Evolutionary conservation across 2,797 vertebrate genomes (phyloP), one percentile per base, ranked within the genome.

Genomic region (Sebastolobus altivelis): DNA sequence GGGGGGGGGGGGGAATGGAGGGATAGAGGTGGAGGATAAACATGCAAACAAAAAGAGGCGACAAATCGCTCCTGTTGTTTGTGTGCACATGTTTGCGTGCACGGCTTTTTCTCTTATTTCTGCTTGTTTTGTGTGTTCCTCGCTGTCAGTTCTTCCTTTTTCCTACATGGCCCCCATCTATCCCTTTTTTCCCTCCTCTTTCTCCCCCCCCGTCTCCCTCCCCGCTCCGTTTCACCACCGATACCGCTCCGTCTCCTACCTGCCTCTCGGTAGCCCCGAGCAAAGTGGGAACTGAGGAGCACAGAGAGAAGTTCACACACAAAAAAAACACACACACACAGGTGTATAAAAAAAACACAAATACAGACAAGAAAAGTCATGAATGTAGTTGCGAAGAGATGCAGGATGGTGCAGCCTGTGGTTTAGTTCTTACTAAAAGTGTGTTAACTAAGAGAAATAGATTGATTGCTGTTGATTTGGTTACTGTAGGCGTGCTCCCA

Each of bases 41-140:
- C 93, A 91, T 87, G 92, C 88, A 83, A 90, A 94, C 87, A 92
- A 89, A 94, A 93, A 93, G 88, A 82, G 82, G 90, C 87, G 87
- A 92, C 92, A 93, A 92, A 94, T 93, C 88, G 68, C 79, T 89
- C 74, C 77, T 89, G 87, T 90, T 92, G 90, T 92, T 92, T 89
- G 83, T 81, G 81, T 79, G 56, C 77, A 52, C 55, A 55, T 74
- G 73, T 77, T 82, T 75, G 81, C 80, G 75, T 80, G 68, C 65
- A 62, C 79, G 68, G 82, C 55, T 77, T 80, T 91, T 82, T 79
- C 80, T 87, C 85, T 85, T 76, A 75, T 81, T 88, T 87, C 69
- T 80, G 68, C 81, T 87, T 81, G 77, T 88, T 85, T 90, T 63
- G 83, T 85, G 78, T 82, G 84, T 87, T 85, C 66, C 77, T 75